These are phyloP conservation scores for Mormyrus hasselquistii DNA, from an alignment of 2,797 vertebrate species.

Conservation along the genomic window DNA sequence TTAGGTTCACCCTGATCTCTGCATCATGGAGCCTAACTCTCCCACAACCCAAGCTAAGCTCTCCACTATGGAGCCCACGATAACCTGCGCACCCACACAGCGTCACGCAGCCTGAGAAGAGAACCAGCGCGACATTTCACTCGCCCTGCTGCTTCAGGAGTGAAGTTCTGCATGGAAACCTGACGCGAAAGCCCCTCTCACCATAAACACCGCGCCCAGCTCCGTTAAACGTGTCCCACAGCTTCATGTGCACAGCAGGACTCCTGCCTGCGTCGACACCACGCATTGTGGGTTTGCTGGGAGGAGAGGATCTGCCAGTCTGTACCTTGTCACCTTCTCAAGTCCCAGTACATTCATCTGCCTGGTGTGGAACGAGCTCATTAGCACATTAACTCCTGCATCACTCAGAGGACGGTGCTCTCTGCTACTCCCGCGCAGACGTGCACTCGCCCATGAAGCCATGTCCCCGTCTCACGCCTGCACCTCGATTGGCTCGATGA, in stretches of 20 bases:
- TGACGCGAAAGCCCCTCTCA: background rate
- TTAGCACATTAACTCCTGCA: slow-evolving; percentile 47
- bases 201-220: background rate
- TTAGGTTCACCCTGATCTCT: background rate
- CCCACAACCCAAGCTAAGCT: background rate
- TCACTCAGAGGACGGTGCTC: slow-evolving; percentile 29
- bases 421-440: slow-evolving; percentile 36
- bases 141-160: background rate
- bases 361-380: slow-evolving; percentile 52
- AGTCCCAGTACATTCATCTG: slow-evolving; percentile 52
- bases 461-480: background rate
- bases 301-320: slow-evolving; percentile 34
- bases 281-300: background rate
- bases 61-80: background rate
- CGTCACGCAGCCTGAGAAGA: background rate
- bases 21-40: background rate
- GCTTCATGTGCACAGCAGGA: slow-evolving; percentile 30
- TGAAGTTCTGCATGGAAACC: background rate
- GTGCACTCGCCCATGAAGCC: slow-evolving; percentile 24
- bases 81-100: background rate
- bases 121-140: background rate
- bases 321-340: slow-evolving; percentile 50
- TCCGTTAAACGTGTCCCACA: background rate
- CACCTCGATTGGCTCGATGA: background rate
- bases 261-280: slow-evolving; percentile 34